These are phyloP conservation scores for Tapirus terrestris DNA, from an alignment of 2,113 vertebrate species.

Conservation along the genomic window DNA sequence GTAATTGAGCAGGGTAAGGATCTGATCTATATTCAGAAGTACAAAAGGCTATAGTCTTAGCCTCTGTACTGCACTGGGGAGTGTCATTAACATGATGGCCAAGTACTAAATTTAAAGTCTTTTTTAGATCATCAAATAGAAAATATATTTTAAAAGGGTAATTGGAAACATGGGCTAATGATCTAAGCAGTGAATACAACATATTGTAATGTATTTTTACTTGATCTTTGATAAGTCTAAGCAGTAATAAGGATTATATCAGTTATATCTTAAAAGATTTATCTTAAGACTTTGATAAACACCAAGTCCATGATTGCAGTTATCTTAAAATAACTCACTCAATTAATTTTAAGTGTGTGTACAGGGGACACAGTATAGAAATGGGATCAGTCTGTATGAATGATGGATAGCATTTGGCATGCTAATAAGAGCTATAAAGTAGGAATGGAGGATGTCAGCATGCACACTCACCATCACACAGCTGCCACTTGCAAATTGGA, in stretches of 20 bases:
- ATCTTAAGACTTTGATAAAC: constrained; percentile 59
- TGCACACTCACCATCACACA: constrained; percentile 47
- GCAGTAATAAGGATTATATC: constrained; percentile 25
- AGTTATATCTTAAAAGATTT: constrained; percentile 57
- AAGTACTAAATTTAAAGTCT: neutral
- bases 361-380: constrained; percentile 62
- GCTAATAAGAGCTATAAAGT: constrained; percentile 67
- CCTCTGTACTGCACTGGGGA: neutral
- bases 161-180: neutral
- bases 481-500: constrained; percentile 68
- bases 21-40: neutral
- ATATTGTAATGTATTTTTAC: neutral
- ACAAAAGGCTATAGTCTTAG: neutral
- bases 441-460: constrained; percentile 63
- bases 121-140: neutral
- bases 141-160: neutral
- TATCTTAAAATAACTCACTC: constrained; percentile 71
- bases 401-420: constrained; percentile 67
- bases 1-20: neutral
- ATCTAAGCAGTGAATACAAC: neutral
- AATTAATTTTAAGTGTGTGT: constrained; percentile 54
- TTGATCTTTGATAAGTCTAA: constrained; percentile 1
- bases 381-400: constrained; percentile 28
- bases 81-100: neutral
- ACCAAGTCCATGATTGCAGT: constrained; percentile 48